Evolutionary conservation across 1,140 invertebrate species (phyloP).

Genomic region (Zaprionus vittiger): DNA sequence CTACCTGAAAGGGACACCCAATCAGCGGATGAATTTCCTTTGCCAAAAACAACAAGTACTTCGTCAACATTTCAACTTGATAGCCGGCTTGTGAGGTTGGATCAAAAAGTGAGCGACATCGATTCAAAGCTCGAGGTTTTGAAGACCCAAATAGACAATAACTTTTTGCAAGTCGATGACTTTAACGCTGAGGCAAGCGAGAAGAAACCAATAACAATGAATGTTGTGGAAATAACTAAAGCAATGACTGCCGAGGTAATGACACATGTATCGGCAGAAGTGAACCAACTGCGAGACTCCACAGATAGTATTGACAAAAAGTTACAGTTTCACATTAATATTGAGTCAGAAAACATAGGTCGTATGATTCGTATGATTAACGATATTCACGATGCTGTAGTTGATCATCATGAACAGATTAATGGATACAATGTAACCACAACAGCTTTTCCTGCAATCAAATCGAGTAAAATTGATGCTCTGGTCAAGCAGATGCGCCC

Average conservation of each 20-base stretch:
- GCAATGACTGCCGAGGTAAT: conserved; percentile 91
- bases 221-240: conserved; percentile 91
- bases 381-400: conserved; percentile 92
- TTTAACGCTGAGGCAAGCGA: conserved; percentile 93
- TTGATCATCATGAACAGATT: conserved; percentile 86
- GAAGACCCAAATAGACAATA: conserved; percentile 92
- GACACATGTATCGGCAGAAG: conserved; percentile 90
- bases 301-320: conserved; percentile 92
- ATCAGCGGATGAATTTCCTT: conserved; percentile 37
- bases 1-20: conserved; percentile 15
- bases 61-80: conserved; percentile 85
- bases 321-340: conserved; percentile 92
- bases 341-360: conserved; percentile 92
- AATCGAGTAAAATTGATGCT: conserved; percentile 90
- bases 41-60: conserved; percentile 45
- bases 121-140: conserved; percentile 91
- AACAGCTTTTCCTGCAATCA: conserved; percentile 86
- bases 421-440: conserved; percentile 84
- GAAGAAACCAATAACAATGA: conserved; percentile 92
- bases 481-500: conserved; percentile 91
- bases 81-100: conserved; percentile 88
- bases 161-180: conserved; percentile 91
- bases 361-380: conserved; percentile 90
- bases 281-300: conserved; percentile 89
- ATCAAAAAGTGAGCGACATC: conserved; percentile 92